Base-by-base conservation (phyloP, 1,140 invertebrate species). In the Glossosoma conforme region DNA sequence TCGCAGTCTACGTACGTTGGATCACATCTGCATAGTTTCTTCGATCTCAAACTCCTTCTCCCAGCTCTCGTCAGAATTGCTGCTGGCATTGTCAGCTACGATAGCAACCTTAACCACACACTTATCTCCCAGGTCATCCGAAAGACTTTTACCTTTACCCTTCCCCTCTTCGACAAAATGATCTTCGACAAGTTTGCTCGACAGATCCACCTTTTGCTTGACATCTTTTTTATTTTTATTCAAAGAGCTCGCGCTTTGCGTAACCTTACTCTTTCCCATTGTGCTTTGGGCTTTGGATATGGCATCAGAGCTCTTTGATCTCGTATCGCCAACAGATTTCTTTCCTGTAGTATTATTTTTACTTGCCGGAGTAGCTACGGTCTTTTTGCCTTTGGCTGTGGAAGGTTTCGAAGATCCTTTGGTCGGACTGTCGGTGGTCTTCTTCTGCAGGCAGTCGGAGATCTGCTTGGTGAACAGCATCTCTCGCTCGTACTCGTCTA, bases 401-500 rank as follows among this genome's bases (percentile, higher is more conserved):
- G 20, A 33, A 1, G 50, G 43, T 15, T 36, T 36, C 20, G 50
- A 35, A 18, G 38, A 24, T 10, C 32, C 25, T 42, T 53, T 53
- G 36, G 43, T 41, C 9, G 52, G 44, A 24, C 38, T 38, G 9
- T 22, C 10, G 5, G 32, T 11, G 20, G 13, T 4, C 2, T 10
- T 13, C 13, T 36, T 44, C 33, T 45, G 19, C 8, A 44, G 32
- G 19, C 13, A 44, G 1, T 19, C 4, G 6, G 46, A 22, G 22
- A 54, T 33, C 48, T 51, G 30, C 25, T 54, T 45, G 18, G 50
- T 20, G 18, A 41, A 25, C 13, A 43, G 65, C 15, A 62, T 70
- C 51, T 71, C 68, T 20, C 64, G 60, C 56, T 79, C 77, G 59
- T 81, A 82, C 62, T 78, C 76, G 61, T 79, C 76, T 58, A 79